Evolutionary conservation across 2,888 invertebrate species (phyloP).

Genomic region (Polyploca ridens): DNA sequence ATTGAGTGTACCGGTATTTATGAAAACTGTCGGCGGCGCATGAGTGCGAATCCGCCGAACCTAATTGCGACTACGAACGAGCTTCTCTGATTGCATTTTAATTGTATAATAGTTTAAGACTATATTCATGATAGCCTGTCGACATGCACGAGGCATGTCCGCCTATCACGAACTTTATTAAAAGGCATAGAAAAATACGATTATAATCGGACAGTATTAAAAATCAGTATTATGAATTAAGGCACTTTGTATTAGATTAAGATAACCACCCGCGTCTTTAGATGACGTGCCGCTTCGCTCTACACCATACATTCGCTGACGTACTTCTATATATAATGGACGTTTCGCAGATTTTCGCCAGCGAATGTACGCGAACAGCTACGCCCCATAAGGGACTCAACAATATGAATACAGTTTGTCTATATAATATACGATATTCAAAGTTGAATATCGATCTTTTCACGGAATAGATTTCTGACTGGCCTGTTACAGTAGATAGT

Average conservation of each 20-base stretch:
- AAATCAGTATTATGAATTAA: constrained; percentile 56
- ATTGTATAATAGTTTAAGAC: constrained; percentile 32
- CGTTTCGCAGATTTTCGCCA: constrained; percentile 22
- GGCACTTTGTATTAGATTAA: constrained; percentile 46
- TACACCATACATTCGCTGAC: constrained; percentile 43
- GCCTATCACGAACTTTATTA: constrained; percentile 29
- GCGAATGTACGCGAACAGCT: constrained; percentile 19
- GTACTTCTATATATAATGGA: constrained; percentile 33
- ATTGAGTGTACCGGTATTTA: too few species aligned
- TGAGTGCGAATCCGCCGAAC: constrained; percentile 10
- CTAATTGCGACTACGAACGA: constrained; percentile 21
- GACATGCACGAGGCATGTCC: constrained; percentile 22
- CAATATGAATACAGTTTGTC: too few species aligned
- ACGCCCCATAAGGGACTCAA: not conserved
- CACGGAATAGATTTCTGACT: constrained; percentile 54
- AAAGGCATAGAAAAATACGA: constrained; percentile 40
- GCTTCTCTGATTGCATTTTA: constrained; percentile 37
- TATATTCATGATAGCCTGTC: constrained; percentile 22
- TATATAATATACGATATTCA: too few species aligned
- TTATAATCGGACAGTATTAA: constrained; percentile 59
- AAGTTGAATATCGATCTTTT: not conserved
- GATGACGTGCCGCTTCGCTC: constrained; percentile 53
- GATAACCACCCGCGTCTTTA: constrained; percentile 45
- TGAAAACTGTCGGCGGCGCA: not conserved
- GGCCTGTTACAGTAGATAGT: constrained; percentile 21